A percentile compares a stretch with the other conserved stretches of the same genome.
Evolutionary conservation across 1,140 invertebrate genomes (phyloP).

Genomic region (Drosophila seguyi): DNA sequence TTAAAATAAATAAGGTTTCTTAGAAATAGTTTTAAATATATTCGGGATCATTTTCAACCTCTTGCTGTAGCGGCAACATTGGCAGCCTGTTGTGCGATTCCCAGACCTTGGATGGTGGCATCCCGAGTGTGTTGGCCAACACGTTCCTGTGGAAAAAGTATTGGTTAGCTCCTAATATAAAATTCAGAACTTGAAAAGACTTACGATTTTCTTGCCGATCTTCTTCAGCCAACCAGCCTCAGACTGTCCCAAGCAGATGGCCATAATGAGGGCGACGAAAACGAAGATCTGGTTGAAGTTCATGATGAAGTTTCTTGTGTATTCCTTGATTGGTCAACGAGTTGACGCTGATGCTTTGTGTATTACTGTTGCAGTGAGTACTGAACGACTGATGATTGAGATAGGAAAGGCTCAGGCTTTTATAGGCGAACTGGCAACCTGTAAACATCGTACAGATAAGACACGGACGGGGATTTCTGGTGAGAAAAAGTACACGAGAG

Average conservation of each 20-base stretch:
- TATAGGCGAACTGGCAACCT: constrained; percentile 26
- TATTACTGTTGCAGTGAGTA: too few species aligned
- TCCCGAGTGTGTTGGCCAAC: constrained; percentile 68
- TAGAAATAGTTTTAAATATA: too few species aligned
- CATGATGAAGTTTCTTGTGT: constrained; percentile 46
- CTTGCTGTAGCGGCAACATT: constrained; percentile 67
- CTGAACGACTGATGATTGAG: constrained; percentile 31
- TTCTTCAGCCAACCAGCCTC: constrained; percentile 62
- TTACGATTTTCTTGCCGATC: constrained; percentile 58
- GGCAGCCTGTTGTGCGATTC: constrained; percentile 63
- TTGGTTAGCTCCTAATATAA: too few species aligned
- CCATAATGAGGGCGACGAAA: constrained; percentile 62
- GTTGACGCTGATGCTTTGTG: too few species aligned
- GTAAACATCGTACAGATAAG: constrained; percentile 27
- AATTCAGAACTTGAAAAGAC: not conserved
- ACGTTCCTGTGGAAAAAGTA: constrained; percentile 34
- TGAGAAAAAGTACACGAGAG: constrained; percentile 17
- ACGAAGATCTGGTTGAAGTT: constrained; percentile 73
- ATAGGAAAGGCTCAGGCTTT: constrained; percentile 1
- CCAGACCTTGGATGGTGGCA: constrained; percentile 64
- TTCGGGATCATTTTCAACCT: constrained; percentile 12
- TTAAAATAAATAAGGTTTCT: constrained; percentile 6
- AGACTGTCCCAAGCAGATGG: constrained; percentile 62
- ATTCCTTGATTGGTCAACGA: not conserved
- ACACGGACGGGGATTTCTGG: constrained; percentile 35